Evolutionary conservation across 2,797 vertebrate genomes (phyloP).

Genomic region (Sciurus vulgaris): DNA sequence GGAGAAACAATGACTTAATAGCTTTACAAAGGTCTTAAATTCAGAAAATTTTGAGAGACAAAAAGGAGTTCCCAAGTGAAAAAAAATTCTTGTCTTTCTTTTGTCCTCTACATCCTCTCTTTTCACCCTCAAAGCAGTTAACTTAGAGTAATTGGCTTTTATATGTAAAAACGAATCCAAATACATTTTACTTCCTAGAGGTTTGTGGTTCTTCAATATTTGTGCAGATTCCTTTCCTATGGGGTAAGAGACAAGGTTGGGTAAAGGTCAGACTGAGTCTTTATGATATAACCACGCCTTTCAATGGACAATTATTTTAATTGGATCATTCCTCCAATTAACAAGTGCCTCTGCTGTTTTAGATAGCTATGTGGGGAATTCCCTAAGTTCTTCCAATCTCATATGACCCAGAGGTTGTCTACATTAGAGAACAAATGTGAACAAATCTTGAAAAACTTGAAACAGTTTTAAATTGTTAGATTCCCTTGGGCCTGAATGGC

Average conservation of each 20-base stretch:
- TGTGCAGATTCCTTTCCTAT: slow-evolving; percentile 42
- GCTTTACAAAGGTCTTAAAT: not conserved
- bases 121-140: slow-evolving; percentile 7
- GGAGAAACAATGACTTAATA: slow-evolving; percentile 21
- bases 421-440: slow-evolving; percentile 51
- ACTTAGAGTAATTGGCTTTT: slow-evolving; percentile 44
- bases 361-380: slow-evolving; percentile 27
- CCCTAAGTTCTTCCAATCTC: slow-evolving; percentile 47
- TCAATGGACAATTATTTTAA: slow-evolving; percentile 50
- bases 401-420: slow-evolving; percentile 2
- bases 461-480: slow-evolving; percentile 39
- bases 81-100: slow-evolving; percentile 1
- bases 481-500: not conserved
- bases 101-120: slow-evolving; percentile 27
- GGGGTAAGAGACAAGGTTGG: not conserved
- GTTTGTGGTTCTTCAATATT: slow-evolving; percentile 48
- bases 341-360: slow-evolving; percentile 25
- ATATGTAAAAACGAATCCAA: not conserved
- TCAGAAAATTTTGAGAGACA: slow-evolving; percentile 25
- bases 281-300: not conserved
- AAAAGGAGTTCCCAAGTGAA: slow-evolving; percentile 31
- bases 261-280: not conserved
- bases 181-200: slow-evolving; percentile 44
- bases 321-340: slow-evolving; percentile 48
- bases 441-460: slow-evolving; percentile 51